phyloP scores from a whole-genome alignment of 2,888 invertebrate genomes.

The Oegoconia quadripuncta region DNA sequence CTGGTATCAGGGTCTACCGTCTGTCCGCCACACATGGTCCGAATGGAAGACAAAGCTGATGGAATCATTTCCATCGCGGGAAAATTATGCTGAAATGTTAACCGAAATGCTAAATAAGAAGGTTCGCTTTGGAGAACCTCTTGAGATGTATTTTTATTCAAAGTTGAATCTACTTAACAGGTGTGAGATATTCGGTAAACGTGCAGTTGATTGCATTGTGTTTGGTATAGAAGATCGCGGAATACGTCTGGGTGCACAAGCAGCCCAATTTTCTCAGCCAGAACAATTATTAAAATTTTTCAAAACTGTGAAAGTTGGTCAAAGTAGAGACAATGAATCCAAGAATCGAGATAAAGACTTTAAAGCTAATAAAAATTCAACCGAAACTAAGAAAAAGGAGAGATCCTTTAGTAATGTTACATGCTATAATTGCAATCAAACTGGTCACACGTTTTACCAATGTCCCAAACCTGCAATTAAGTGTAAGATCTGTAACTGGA shows the following conservation, averaged over 20 bases:
- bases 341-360: slow-evolving; percentile 3
- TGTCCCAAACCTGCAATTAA: slow-evolving; percentile 20
- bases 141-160: slow-evolving; percentile 21
- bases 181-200: slow-evolving; percentile 15
- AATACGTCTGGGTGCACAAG: slow-evolving; percentile 20
- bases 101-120: slow-evolving; percentile 10
- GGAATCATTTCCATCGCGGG: slow-evolving; percentile 15
- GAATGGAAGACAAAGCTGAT: slow-evolving; percentile 18
- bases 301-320: slow-evolving; percentile 12
- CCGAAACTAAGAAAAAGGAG: neutral
- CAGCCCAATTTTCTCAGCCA: slow-evolving; percentile 17
- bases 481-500: slow-evolving; percentile 12
- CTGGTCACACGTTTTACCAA: slow-evolving; percentile 15
- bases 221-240: too few species aligned
- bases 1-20: slow-evolving; percentile 20
- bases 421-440: slow-evolving; percentile 23
- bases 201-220: slow-evolving; percentile 24
- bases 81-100: slow-evolving; percentile 15
- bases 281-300: slow-evolving; percentile 19
- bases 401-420: neutral
- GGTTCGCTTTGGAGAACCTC: slow-evolving; percentile 16
- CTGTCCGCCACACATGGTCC: slow-evolving; percentile 15
- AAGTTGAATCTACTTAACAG: slow-evolving; percentile 18
- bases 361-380: neutral
- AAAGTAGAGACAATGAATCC: slow-evolving; percentile 12